Evolutionary conservation across 2,888 invertebrate species (phyloP), one percentile per base, ranked within the genome.

Genomic region (Rhynchonema sp.): DNA sequence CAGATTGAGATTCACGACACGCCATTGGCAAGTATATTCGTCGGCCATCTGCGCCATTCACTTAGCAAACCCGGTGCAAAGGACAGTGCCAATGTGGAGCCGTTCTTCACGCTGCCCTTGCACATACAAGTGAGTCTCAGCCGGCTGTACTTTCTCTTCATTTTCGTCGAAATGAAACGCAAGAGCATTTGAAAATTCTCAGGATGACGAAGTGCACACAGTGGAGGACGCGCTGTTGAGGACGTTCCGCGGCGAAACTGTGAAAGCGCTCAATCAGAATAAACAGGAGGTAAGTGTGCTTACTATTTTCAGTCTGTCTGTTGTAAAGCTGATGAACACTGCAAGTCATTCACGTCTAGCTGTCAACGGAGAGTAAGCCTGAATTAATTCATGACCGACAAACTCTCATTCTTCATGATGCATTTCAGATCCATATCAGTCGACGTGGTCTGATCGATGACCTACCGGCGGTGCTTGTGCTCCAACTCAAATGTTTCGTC

Each of bases 81-180:
- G 71, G 82, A 85, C 65, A 88, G 90, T 0, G 89, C 89, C 72
- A 88, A 86, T 66, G 84, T 92, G 64, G 88, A 92, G 74, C 92
- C 92, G 1, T 94, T 94, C 78, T 91, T 91, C 74, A 90, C 91
- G 1, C 79, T 94, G 63, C 91, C 89, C 74, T 80, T 94, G 30
- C 90, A 94, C 71, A 89, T 94, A 67, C 88, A 90, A 81, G 89
- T 88, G 73, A 71, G 70, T 68, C 59, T n/a, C 9, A 13, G n/a
- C 30, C 17, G 9, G 17, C 38, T 38, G 9, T 38, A 13, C 17
- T 38, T 13, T 17, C 17, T 17, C 17, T 17, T 17, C 38, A 38
- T 17, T 38, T 17, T 17, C 38, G 17, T 17, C 38, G 6, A 17
- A 13, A 13, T 38, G 38, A 6, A n/a, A n/a, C n/a, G n/a, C n/a